Percentiles rank a stretch among this genome's conserved stretches.
Conservation (phyloP, 2,113 vertebrate genomes). For the Callocephalon fimbriatum region DNA sequence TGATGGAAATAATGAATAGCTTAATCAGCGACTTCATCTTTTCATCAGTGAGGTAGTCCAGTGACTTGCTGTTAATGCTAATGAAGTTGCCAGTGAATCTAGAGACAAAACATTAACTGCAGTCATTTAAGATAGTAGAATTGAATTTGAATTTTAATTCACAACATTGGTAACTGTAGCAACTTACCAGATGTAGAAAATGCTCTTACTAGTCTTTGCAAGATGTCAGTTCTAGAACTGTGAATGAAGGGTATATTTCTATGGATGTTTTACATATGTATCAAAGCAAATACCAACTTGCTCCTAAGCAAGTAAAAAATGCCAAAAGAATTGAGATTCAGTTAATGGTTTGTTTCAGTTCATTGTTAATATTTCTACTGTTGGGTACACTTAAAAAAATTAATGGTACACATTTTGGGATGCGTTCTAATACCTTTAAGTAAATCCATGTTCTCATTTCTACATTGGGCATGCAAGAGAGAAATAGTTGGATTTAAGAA, state of each 20-base stretch:
- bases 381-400: background rate
- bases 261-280: background rate
- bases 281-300: background rate
- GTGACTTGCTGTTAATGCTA: slow-evolving; percentile 3
- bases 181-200: background rate
- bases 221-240: background rate
- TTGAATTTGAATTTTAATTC: background rate
- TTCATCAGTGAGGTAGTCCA: background rate
- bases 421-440: background rate
- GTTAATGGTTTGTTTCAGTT: background rate
- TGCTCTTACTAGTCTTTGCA: background rate
- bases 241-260: background rate
- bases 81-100: background rate
- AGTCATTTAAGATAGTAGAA: background rate
- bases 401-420: background rate
- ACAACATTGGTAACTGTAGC: background rate
- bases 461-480: background rate
- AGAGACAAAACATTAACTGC: background rate
- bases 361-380: background rate
- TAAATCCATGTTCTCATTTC: background rate
- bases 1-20: background rate
- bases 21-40: slow-evolving; percentile 6
- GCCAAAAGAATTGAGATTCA: background rate
- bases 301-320: background rate
- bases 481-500: background rate